Percentiles rank a stretch among this genome's conserved stretches.
These are phyloP conservation scores for Zygogramma bicolorata DNA, from an alignment of 2,888 invertebrate genomes.

Conservation along the genomic window DNA sequence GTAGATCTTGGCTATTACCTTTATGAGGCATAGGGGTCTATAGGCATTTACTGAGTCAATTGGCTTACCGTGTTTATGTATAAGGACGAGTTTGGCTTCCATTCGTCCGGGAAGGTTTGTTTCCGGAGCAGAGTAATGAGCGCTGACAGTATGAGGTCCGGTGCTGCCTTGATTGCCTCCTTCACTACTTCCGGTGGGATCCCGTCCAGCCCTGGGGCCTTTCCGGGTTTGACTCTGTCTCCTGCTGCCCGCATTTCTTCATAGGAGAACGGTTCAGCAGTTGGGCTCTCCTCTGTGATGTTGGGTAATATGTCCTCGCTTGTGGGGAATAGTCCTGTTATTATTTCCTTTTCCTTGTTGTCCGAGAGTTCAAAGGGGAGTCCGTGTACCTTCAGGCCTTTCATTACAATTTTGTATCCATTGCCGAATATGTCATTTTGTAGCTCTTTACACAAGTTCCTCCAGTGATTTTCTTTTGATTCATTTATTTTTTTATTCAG, in stretches of 20 bases:
- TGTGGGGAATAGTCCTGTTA: background rate
- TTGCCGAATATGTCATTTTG: slow-evolving; percentile 20
- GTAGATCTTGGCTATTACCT: too few species aligned
- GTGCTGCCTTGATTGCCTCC: background rate
- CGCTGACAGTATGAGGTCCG: background rate
- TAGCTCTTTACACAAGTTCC: background rate
- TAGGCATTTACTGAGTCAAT: background rate
- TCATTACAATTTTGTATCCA: slow-evolving; percentile 20
- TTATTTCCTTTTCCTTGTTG: background rate
- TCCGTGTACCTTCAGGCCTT: background rate
- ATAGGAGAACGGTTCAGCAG: background rate
- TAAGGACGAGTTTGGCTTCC: background rate
- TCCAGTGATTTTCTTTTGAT: slow-evolving; percentile 21
- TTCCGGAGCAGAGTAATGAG: background rate
- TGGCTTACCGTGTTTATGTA: background rate
- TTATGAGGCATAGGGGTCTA: background rate
- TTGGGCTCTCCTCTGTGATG: background rate
- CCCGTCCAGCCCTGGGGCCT: slow-evolving; percentile 17
- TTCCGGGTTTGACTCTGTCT: slow-evolving; percentile 11
- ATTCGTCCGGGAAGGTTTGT: background rate
- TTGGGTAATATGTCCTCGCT: background rate
- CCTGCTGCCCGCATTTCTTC: background rate
- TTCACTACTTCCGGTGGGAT: slow-evolving; percentile 4
- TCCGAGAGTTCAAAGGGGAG: background rate
- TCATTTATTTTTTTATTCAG: background rate